Evolutionary conservation across 1,140 invertebrate species (phyloP).

Genomic region (Caenorhabditis brenneri): DNA sequence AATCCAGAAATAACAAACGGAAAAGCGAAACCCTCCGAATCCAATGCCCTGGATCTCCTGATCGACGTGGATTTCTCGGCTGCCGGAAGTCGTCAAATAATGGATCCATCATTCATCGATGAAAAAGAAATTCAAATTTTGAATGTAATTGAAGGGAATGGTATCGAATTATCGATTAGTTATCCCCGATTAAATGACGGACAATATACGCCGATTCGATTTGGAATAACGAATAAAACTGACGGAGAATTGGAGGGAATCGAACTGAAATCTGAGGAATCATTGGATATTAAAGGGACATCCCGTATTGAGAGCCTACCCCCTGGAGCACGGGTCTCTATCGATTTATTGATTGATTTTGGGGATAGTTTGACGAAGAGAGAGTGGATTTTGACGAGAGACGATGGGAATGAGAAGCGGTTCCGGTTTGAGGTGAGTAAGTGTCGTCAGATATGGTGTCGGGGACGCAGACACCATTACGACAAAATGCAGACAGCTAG

Average conservation of each 20-base stretch:
- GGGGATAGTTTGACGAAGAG: constrained; percentile 82
- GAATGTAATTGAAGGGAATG: constrained; percentile 39
- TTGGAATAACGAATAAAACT: constrained; percentile 16
- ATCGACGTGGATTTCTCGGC: constrained; percentile 79
- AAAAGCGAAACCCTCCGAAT: too few species aligned
- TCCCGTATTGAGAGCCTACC: not conserved
- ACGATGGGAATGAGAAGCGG: too few species aligned
- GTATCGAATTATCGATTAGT: not conserved
- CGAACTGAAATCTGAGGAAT: not conserved
- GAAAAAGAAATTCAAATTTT: not conserved
- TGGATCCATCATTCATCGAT: not conserved
- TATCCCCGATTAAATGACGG: constrained; percentile 37
- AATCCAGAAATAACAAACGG: too few species aligned
- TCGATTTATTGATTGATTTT: constrained; percentile 14
- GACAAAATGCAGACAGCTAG: too few species aligned
- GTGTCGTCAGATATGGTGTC: too few species aligned
- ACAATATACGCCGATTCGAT: constrained; percentile 40
- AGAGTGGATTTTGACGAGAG: constrained; percentile 92
- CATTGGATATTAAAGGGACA: constrained; percentile 27
- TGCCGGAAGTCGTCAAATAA: constrained; percentile 34
- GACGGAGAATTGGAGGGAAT: not conserved
- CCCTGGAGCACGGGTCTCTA: not conserved
- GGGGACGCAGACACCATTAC: too few species aligned
- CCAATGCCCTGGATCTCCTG: constrained; percentile 77
- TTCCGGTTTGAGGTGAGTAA: too few species aligned